Evolutionary conservation across 2,113 vertebrate genomes (phyloP).

Genomic region (Natator depressus): DNA sequence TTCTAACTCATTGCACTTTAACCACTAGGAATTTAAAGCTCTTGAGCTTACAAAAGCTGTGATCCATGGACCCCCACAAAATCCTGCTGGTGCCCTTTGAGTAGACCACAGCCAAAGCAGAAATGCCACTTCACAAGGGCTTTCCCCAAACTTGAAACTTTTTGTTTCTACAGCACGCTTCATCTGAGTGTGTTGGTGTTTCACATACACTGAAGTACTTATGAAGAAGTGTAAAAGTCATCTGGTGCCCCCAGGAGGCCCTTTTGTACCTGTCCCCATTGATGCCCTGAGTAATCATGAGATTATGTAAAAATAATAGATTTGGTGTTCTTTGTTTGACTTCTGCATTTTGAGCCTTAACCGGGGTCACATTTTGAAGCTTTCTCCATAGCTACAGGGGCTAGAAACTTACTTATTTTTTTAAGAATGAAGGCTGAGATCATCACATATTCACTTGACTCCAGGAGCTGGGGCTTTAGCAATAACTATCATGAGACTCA

Average conservation of each 20-base stretch:
- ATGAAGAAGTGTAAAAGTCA: background rate
- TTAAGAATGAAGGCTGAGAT: too few relatives aligned
- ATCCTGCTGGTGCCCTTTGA: background rate
- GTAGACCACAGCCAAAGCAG: background rate
- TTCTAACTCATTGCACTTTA: background rate
- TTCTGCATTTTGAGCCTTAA: too few relatives aligned
- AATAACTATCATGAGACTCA: too few relatives aligned
- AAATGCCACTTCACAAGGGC: background rate
- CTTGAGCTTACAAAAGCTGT: background rate
- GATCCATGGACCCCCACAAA: background rate
- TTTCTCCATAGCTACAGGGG: too few relatives aligned
- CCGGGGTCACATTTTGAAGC: too few relatives aligned
- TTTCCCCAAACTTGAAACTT: background rate
- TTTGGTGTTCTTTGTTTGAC: too few relatives aligned
- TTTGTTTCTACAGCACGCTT: background rate
- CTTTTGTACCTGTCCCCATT: too few relatives aligned
- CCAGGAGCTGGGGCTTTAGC: too few relatives aligned
- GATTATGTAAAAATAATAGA: too few relatives aligned
- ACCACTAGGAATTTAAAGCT: background rate
- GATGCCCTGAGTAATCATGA: too few relatives aligned
- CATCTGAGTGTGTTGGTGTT: background rate
- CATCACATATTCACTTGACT: too few relatives aligned
- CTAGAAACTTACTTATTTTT: too few relatives aligned
- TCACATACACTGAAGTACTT: background rate
- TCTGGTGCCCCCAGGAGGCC: background rate